Percentiles rank a stretch among this genome's conserved stretches.
These are phyloP conservation scores for Therioaphis trifolii DNA, from an alignment of 2,888 invertebrate species.

Conservation along the genomic window DNA sequence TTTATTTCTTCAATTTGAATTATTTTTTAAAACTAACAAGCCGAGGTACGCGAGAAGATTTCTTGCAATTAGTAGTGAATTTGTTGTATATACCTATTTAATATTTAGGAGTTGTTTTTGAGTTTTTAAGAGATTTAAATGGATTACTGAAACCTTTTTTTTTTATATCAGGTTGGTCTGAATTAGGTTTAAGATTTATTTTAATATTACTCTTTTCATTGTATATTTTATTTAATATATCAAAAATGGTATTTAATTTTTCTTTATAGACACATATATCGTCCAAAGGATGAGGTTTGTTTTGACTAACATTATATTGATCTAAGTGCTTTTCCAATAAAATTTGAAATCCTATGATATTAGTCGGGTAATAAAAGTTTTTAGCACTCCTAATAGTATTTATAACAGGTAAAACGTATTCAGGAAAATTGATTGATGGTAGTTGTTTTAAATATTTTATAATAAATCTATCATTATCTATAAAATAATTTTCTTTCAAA, in stretches of 20 bases:
- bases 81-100: not conserved
- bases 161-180: not conserved
- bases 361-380: not conserved
- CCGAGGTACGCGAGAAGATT: too few relatives aligned
- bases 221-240: not conserved
- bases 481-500: not conserved
- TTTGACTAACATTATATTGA: not conserved
- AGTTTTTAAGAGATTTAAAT: too few relatives aligned
- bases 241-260: not conserved
- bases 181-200: not conserved
- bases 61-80: too few relatives aligned
- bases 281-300: not conserved
- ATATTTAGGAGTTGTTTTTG: too few relatives aligned
- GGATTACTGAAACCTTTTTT: too few relatives aligned
- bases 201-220: not conserved
- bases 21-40: too few relatives aligned
- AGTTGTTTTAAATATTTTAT: not conserved
- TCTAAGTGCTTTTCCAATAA: not conserved
- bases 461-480: not conserved
- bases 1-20: too few relatives aligned
- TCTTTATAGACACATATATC: not conserved
- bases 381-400: not conserved
- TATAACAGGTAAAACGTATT: not conserved
- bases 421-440: not conserved
- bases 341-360: not conserved